Evolutionary conservation across 2,113 vertebrate species (phyloP).

Genomic region (Syrrhaptes paradoxus): DNA sequence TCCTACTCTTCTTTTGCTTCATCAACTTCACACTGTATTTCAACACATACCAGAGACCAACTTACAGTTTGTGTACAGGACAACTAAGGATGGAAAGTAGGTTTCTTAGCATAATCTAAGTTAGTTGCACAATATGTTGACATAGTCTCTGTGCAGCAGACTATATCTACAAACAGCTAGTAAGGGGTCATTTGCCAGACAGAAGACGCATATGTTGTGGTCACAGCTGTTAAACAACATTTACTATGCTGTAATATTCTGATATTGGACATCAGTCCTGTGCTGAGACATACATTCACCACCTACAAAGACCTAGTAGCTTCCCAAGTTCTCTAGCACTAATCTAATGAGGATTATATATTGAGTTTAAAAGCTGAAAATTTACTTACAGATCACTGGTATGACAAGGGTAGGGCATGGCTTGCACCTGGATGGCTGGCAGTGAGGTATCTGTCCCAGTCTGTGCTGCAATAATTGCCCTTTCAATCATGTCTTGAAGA

Average conservation of each 20-base stretch:
- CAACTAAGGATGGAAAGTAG: neutral
- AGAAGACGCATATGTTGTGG: neutral
- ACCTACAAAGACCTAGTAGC: neutral
- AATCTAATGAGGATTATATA: neutral
- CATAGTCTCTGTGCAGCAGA: neutral
- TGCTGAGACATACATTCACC: neutral
- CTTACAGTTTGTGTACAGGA: neutral
- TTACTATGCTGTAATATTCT: neutral
- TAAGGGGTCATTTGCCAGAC: neutral
- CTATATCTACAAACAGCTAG: neutral
- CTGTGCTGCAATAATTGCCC: slow-evolving; percentile 69
- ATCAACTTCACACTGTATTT: neutral
- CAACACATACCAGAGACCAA: neutral
- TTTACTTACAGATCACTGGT: slow-evolving; percentile 75
- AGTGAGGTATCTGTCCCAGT: slow-evolving; percentile 48
- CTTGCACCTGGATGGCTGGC: slow-evolving; percentile 63
- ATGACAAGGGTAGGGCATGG: slow-evolving; percentile 77
- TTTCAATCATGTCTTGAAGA: slow-evolving; percentile 80
- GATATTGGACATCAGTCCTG: neutral
- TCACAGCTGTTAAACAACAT: neutral
- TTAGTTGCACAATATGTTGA: neutral
- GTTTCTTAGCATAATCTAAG: neutral
- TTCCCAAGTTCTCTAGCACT: neutral
- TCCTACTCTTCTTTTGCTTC: neutral
- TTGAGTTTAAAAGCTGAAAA: neutral